Percentiles rank a stretch among this genome's conserved stretches.
Evolutionary conservation across 2,888 invertebrate species (phyloP).

Genomic region (Tachina grossa): DNA sequence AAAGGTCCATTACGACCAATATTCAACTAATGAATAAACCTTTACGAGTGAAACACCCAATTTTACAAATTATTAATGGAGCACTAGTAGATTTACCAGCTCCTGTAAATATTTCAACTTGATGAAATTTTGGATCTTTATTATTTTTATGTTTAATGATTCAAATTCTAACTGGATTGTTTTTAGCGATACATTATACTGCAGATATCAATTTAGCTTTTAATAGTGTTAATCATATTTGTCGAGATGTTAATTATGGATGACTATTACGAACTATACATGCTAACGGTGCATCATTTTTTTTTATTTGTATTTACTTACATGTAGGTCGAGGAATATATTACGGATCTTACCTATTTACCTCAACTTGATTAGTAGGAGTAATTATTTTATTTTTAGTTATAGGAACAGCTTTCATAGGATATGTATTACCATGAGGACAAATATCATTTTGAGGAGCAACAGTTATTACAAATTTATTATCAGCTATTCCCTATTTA

Average conservation of each 20-base stretch:
- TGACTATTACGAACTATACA: conserved; percentile 82
- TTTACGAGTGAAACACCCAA: conserved; percentile 83
- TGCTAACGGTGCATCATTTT: conserved; percentile 89
- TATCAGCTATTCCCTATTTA: conserved; percentile 89
- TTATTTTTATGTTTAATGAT: conserved; percentile 86
- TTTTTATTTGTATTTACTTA: conserved; percentile 88
- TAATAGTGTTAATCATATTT: conserved; percentile 87
- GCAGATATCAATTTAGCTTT: conserved; percentile 87
- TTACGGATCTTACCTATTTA: conserved; percentile 84
- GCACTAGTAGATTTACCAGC: conserved; percentile 86
- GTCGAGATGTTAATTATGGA: conserved; percentile 81
- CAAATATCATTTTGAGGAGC: conserved; percentile 93
- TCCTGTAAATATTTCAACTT: conserved; percentile 85
- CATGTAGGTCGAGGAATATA: conserved; percentile 88
- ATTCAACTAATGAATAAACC: conserved; percentile 83
- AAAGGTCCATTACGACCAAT: conserved; percentile 84
- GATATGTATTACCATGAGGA: conserved; percentile 90
- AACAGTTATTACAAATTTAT: conserved; percentile 90
- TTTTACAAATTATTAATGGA: conserved; percentile 85
- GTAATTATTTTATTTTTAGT: conserved; percentile 86
- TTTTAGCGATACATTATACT: conserved; percentile 88
- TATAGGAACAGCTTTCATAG: conserved; percentile 90
- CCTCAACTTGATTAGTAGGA: conserved; percentile 86
- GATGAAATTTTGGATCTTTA: conserved; percentile 89
- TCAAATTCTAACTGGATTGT: conserved; percentile 88